Evolutionary conservation across 2,888 invertebrate genomes (phyloP), one percentile per base, ranked within the genome.

Genomic region (Pachydiplax longipennis): DNA sequence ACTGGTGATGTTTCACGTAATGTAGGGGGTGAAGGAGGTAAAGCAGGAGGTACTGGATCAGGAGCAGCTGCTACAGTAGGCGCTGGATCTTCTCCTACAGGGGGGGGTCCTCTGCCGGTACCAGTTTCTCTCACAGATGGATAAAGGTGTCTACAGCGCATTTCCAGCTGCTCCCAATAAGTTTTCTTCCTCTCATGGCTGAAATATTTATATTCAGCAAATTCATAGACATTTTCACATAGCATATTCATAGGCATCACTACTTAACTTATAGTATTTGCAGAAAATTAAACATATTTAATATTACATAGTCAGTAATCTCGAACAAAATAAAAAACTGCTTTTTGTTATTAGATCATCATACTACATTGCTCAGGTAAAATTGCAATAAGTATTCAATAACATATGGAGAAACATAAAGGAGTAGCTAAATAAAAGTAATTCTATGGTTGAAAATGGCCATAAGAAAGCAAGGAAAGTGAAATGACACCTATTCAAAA

Each of bases 171-270:
- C 93, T 98, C 98, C 98, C 98, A 98, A 94, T 98, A 98, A 97
- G 98, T 98, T 94, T 98, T 98, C 95, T 98, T 98, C 92, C 97
- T 96, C 94, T 98, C 98, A 93, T 98, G 98, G 92, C 98, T 98
- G 93, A 5, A 94, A 93, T 91, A 91, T 83, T 48, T 25, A 35
- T 4, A 80, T 13, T 13, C 25, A 15, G 25, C 5, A 25, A 18
- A 44, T 22, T 13, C 22, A 8, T n/a, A n/a, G 10, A n/a, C 8
- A n/a, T n/a, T 65, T 25, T 12, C n/a, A 61, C 61, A 18, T 61
- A 15, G 15, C n/a, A 5, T 61, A 61, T 61, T 6, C 13, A 61
- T 18, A 61, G 12, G 6, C 61, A 12, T 15, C 4, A 61, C 12
- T 61, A 12, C 6, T 6, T 10, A 44, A 44, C 10, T 0, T 44